Conservation (phyloP, 2,113 vertebrate genomes). For the Cyprinus carpio region DNA sequence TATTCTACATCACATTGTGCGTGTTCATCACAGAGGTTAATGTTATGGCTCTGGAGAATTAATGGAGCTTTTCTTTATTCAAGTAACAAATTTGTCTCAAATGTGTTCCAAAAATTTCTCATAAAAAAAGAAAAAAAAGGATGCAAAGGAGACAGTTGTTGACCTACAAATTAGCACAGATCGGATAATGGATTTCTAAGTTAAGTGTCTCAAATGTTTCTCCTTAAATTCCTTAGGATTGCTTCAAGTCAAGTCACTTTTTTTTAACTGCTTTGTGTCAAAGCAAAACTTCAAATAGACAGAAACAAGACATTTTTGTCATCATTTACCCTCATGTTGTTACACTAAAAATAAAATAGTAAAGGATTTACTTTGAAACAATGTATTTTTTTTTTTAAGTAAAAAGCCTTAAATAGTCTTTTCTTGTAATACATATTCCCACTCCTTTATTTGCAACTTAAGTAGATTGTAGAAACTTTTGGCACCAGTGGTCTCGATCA, state of each 20-base stretch:
- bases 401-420: not conserved
- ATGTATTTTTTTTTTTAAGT: too few relatives aligned
- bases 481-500: not conserved
- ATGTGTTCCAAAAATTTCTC: not conserved
- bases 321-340: too few relatives aligned
- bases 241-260: not conserved
- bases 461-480: not conserved
- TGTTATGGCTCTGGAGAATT: not conserved
- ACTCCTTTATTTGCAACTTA: not conserved
- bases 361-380: too few relatives aligned
- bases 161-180: not conserved
- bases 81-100: not conserved
- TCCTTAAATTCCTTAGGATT: not conserved
- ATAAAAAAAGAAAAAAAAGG: not conserved
- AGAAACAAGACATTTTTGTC: too few relatives aligned
- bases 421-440: not conserved
- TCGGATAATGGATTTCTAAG: not conserved
- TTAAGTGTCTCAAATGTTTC: not conserved
- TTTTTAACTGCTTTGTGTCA: too few relatives aligned
- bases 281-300: too few relatives aligned
- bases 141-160: not conserved
- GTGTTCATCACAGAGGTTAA: not conserved
- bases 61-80: not conserved
- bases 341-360: too few relatives aligned
- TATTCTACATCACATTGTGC: not conserved